These are phyloP conservation scores for Rhincodon typus DNA, from an alignment of 2,797 vertebrate species.

Conservation along the genomic window DNA sequence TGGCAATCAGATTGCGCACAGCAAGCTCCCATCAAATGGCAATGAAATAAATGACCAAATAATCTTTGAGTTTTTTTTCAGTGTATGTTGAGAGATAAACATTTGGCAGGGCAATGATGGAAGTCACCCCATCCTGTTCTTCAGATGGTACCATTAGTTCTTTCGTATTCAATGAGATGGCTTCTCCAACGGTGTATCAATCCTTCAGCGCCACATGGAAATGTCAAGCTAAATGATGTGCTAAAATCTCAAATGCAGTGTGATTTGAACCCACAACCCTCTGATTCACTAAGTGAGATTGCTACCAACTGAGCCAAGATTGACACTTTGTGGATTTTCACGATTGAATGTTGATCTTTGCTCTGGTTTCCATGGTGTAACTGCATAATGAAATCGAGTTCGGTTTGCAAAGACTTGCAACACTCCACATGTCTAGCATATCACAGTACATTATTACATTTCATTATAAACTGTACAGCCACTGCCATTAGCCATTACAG, in stretches of 20 bases:
- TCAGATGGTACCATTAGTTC: not conserved
- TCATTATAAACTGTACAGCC: not conserved
- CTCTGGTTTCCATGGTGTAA: conserved; percentile 23
- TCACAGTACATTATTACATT: not conserved
- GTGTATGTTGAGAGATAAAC: not conserved
- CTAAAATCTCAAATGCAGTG: not conserved
- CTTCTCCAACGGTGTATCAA: not conserved
- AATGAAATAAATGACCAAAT: not conserved
- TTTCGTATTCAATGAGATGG: not conserved
- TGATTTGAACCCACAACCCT: not conserved
- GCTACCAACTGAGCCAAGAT: not conserved
- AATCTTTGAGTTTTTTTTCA: not conserved
- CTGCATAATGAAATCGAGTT: not conserved
- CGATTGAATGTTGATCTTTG: not conserved
- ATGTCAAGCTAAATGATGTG: not conserved
- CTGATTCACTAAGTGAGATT: not conserved
- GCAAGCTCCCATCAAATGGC: not conserved
- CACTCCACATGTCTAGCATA: not conserved
- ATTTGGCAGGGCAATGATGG: not conserved
- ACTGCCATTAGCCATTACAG: not conserved
- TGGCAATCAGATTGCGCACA: not conserved
- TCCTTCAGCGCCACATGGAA: not conserved
- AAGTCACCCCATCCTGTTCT: not conserved
- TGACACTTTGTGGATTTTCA: not conserved
- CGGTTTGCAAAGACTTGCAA: not conserved